phyloP scores from a whole-genome alignment of 2,888 invertebrate genomes.

The Drosophila tripunctata region DNA sequence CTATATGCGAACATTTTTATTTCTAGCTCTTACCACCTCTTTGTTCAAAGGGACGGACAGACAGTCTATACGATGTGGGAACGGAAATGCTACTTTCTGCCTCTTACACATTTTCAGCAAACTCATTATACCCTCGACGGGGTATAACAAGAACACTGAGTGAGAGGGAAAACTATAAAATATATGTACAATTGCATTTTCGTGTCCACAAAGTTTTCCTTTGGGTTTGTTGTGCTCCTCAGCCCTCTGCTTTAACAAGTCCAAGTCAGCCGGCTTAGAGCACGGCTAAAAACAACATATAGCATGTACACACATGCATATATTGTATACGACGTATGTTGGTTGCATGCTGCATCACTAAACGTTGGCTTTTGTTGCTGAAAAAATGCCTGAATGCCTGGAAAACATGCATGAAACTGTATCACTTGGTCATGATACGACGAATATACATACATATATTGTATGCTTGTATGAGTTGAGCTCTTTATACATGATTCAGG shows the following conservation, averaged over 20 bases:
- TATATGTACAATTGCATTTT: constrained; percentile 57
- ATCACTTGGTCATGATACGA: constrained; percentile 57
- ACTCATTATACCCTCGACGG: too few species aligned
- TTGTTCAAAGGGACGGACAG: too few species aligned
- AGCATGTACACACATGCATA: constrained; percentile 4
- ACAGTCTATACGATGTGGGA: too few species aligned
- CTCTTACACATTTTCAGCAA: too few species aligned
- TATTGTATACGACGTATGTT: background rate
- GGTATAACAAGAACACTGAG: too few species aligned
- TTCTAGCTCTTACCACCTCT: too few species aligned
- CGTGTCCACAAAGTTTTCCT: constrained; percentile 44
- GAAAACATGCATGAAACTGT: constrained; percentile 64
- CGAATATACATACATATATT: too few species aligned
- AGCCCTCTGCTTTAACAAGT: constrained; percentile 18
- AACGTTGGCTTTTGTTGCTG: constrained; percentile 52
- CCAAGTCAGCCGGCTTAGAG: constrained; percentile 17
- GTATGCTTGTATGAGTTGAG: background rate
- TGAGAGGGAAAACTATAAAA: too few species aligned
- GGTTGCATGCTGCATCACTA: constrained; percentile 27
- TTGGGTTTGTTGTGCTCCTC: constrained; percentile 19
- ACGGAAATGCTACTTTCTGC: too few species aligned
- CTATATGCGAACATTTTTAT: too few species aligned
- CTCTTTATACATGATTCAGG: constrained; percentile 36
- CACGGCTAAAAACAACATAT: constrained; percentile 1
- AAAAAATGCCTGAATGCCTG: constrained; percentile 49